A percentile compares a stretch with the other conserved stretches of the same genome.
phyloP scores from a whole-genome alignment of 2,797 vertebrate species.

The Neopelma chrysocephalum region DNA sequence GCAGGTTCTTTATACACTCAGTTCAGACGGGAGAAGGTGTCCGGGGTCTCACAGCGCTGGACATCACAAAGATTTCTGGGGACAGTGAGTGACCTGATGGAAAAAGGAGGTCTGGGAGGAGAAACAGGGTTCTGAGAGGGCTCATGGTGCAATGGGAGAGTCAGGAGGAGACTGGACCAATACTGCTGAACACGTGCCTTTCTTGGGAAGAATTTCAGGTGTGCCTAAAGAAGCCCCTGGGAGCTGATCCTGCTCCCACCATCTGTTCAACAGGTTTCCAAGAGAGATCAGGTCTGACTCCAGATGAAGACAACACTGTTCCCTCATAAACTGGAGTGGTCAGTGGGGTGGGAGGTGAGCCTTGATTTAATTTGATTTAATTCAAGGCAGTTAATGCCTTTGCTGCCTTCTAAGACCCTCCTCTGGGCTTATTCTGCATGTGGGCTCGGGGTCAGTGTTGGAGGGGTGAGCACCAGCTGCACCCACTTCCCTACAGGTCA shows the following conservation, averaged over 20 bases:
- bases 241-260: neutral
- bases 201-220: neutral
- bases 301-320: neutral
- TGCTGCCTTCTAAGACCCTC: neutral
- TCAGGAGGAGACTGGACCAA: neutral
- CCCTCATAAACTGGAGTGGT: neutral
- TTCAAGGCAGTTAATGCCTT: neutral
- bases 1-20: neutral
- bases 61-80: neutral
- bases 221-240: neutral
- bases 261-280: neutral
- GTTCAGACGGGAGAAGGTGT: neutral
- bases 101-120: neutral
- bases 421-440: neutral
- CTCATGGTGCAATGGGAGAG: neutral
- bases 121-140: neutral
- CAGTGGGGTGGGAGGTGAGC: neutral
- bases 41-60: accelerated
- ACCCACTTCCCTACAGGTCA: neutral
- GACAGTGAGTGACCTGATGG: neutral
- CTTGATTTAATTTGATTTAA: neutral
- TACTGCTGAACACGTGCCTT: neutral
- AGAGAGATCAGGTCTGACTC: neutral
- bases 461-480: neutral
- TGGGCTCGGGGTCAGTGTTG: neutral